A percentile compares a stretch with the other conserved stretches of the same genome.
These are phyloP conservation scores for Poeciliopsis turneri DNA, from an alignment of 2,797 vertebrate genomes.

Conservation along the genomic window DNA sequence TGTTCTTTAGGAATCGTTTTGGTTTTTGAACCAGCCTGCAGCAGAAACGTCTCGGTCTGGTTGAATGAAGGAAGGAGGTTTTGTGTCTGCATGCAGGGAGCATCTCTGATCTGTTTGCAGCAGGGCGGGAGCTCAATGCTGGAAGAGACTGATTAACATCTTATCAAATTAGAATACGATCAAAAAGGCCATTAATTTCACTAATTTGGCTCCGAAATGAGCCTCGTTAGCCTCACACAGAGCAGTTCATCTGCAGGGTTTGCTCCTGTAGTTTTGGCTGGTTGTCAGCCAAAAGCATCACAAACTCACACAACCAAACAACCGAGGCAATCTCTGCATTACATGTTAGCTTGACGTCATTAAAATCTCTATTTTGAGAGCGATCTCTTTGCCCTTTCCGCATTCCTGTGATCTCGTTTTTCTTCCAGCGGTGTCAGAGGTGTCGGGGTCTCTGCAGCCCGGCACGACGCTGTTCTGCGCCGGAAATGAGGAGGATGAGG, in stretches of 20 bases:
- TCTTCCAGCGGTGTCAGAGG: conserved; percentile 79
- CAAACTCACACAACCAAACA: not conserved
- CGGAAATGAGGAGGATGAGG: conserved; percentile 52
- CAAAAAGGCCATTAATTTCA: not conserved
- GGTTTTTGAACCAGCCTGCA: not conserved
- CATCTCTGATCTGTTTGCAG: not conserved
- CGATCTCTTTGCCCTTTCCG: not conserved
- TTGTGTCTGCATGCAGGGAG: not conserved
- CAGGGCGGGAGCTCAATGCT: not conserved
- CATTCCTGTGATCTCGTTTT: not conserved
- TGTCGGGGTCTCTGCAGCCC: conserved; percentile 75
- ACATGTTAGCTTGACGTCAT: not conserved
- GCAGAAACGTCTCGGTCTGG: not conserved
- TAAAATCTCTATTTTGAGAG: no score
- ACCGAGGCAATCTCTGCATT: not conserved
- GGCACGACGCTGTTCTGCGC: conserved; percentile 80
- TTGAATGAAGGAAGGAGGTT: not conserved
- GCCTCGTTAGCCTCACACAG: not conserved
- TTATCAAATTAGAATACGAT: not conserved
- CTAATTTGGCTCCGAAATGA: not conserved
- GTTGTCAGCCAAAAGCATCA: not conserved
- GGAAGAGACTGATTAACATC: not conserved
- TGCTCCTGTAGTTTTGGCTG: not conserved
- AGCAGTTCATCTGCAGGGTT: not conserved
- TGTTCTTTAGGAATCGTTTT: not conserved